Conservation (phyloP, 64 coral and sea anemone species). For the Acropora yongei region DNA sequence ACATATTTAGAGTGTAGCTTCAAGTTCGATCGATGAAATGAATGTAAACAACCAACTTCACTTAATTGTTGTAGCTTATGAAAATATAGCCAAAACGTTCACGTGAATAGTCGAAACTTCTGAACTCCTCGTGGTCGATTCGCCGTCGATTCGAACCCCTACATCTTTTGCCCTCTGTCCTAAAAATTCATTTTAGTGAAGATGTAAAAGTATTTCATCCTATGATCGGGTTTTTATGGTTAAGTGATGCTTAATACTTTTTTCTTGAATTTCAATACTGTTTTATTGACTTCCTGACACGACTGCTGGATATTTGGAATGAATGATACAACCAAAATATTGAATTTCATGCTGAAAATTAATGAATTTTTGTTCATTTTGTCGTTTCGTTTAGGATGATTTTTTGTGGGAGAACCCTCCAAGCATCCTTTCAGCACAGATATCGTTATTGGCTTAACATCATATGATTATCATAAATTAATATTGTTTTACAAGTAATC, state of each 20-base stretch:
- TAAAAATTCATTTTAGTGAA: not conserved
- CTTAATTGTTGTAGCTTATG: not conserved
- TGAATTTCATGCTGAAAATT: not conserved
- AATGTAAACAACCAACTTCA: constrained; percentile 12
- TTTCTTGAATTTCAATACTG: not conserved
- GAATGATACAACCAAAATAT: not conserved
- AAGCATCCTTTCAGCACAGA: not conserved
- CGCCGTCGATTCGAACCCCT: too few species aligned
- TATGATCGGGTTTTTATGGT: not conserved
- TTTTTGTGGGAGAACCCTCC: not conserved
- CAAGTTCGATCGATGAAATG: not conserved
- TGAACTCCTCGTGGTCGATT: not conserved
- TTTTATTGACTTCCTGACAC: not conserved
- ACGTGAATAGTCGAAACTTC: constrained; percentile 1
- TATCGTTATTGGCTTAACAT: not conserved
- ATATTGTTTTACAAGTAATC: constrained; percentile 30
- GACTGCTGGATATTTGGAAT: not conserved
- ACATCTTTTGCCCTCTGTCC: not conserved
- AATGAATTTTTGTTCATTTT: not conserved
- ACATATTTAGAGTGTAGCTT: too few species aligned
- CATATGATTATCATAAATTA: not conserved
- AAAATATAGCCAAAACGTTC: not conserved
- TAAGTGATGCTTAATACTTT: not conserved
- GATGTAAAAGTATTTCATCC: not conserved
- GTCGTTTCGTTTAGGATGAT: not conserved